phyloP scores from a whole-genome alignment of 2,113 vertebrate species.

The Apteryx owenii region DNA sequence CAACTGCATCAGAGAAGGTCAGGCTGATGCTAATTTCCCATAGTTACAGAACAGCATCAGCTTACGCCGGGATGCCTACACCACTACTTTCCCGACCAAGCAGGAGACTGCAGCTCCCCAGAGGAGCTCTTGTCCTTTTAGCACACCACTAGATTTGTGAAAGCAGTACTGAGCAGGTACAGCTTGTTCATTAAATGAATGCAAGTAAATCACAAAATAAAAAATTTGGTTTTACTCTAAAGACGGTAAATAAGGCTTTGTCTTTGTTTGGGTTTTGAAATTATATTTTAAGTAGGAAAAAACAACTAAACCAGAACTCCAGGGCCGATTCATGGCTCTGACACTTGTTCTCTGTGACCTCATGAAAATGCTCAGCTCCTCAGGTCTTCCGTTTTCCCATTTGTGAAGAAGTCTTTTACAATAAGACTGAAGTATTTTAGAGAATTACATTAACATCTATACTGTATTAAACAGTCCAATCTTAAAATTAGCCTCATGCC shows the following conservation, averaged over 20 bases:
- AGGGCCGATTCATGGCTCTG: background rate
- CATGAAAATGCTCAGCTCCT: background rate
- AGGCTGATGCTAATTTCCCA: background rate
- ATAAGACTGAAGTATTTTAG: background rate
- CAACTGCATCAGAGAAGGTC: background rate
- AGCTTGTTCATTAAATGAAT: background rate
- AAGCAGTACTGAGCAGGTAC: background rate
- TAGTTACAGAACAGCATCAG: background rate
- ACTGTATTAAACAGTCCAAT: background rate
- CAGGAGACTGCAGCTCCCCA: background rate
- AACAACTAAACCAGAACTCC: background rate
- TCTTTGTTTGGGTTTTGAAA: background rate
- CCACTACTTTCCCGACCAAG: background rate
- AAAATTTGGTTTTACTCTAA: background rate
- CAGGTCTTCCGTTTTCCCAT: accelerated
- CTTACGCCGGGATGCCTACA: background rate
- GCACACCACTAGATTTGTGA: background rate
- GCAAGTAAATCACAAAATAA: background rate
- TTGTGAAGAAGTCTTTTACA: background rate
- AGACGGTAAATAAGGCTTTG: background rate
- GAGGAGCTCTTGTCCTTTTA: background rate
- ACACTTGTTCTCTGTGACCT: background rate
- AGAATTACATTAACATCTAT: background rate
- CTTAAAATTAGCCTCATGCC: background rate
- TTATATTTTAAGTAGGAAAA: background rate